Base-by-base conservation (phyloP, 2,888 invertebrate species). In the Tenthredo livida region DNA sequence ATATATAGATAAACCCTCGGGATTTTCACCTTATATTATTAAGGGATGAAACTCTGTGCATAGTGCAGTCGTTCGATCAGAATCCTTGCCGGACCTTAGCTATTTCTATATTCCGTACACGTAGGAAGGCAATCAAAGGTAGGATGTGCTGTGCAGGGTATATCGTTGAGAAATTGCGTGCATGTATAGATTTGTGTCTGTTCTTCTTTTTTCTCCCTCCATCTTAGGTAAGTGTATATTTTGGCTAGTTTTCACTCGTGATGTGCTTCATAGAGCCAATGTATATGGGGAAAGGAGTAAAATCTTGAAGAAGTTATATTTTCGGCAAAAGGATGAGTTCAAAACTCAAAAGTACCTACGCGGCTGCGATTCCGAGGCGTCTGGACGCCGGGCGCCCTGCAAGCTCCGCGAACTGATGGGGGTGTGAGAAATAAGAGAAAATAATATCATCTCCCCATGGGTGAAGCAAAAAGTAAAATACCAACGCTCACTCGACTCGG, bases 241-340 rank as follows among this genome's bases (percentile, higher is more conserved):
- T 50, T n/a, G 7, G 2, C 29, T 15, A 47, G 17, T 47, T 77
- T 77, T 77, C 29, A 43, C 50, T 29, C 77, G 25, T 47, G 43
- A 10, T 75, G 21, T 70, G 40, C 33, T 43, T 2, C n/a, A 1
- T 9, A n/a, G 70, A 29, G 6, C 21, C 43, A 37, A 50, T 50
- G 50, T 86, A 86, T 87, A 87, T 85, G 87, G 88, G 70, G 85
- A 85, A 88, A 87, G 77, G 84, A 86, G 37, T 85, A 85, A 86
- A 54, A 33, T 85, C 84, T 84, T 84, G 75, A 85, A 87, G 7
- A 65, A 89, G 88, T 84, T 89, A 37, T 37, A 37, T 37, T 88
- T 87, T 70, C 77, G 77, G 54, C 77, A 77, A 77, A 77, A 77
- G 77, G 54, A 50, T 17, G 33, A 54, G 77, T 77, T 77, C 17